Evolutionary conservation across 1,140 invertebrate genomes (phyloP).

Genomic region (Lucilia cuprina): DNA sequence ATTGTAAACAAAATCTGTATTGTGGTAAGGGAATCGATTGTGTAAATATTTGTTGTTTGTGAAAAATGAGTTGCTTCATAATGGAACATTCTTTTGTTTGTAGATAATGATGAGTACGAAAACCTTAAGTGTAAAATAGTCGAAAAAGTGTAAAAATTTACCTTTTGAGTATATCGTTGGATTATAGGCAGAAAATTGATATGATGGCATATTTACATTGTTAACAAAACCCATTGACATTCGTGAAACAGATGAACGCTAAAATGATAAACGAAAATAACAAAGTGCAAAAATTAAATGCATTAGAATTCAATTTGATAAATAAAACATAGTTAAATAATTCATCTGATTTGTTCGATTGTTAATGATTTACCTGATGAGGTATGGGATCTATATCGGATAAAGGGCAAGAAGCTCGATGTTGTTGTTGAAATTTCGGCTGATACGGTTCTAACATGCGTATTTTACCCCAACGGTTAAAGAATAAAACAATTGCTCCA

Average conservation of each 20-base stretch:
- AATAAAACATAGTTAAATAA: too few relatives aligned
- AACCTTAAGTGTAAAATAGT: neutral
- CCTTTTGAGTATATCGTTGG: conserved; percentile 59
- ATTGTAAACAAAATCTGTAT: too few relatives aligned
- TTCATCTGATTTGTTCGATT: neutral
- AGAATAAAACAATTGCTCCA: conserved; percentile 86
- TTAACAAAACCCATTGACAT: conserved; percentile 62
- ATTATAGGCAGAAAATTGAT: conserved; percentile 61
- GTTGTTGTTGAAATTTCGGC: conserved; percentile 83
- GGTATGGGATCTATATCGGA: conserved; percentile 64
- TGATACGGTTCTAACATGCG: conserved; percentile 91
- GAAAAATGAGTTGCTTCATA: neutral
- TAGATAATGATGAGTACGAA: neutral
- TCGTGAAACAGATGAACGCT: conserved; percentile 58
- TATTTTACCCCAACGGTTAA: conserved; percentile 92
- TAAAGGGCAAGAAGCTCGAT: conserved; percentile 75
- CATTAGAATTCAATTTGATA: too few relatives aligned
- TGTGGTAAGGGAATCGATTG: too few relatives aligned
- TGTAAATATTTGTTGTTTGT: neutral
- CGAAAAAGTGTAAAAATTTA: conserved; percentile 38
- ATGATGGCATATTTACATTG: conserved; percentile 59
- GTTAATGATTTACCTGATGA: conserved; percentile 50
- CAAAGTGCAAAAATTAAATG: too few relatives aligned
- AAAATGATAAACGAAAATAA: neutral
- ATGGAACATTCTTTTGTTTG: neutral